A percentile compares a stretch with the other conserved stretches of the same genome.
These are phyloP conservation scores for Drosophila neotestacea DNA, from an alignment of 2,888 invertebrate genomes.

Conservation along the genomic window DNA sequence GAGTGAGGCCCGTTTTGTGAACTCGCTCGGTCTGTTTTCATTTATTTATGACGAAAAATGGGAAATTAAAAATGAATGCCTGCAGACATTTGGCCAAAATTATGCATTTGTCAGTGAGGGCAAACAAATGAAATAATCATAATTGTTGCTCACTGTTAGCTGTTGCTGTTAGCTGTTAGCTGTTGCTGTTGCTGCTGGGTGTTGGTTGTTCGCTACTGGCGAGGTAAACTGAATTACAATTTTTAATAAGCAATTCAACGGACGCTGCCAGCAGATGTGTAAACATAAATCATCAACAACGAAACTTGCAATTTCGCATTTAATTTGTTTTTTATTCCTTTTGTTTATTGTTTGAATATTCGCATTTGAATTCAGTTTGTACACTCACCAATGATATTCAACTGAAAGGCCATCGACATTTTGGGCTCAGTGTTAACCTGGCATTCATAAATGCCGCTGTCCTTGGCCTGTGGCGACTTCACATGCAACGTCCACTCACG, in stretches of 20 bases:
- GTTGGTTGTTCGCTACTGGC: slow-evolving; percentile 29
- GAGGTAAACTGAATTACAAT: slow-evolving; percentile 52
- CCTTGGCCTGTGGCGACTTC: slow-evolving; percentile 93
- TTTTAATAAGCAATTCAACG: slow-evolving; percentile 49
- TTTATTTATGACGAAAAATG: slow-evolving; percentile 70
- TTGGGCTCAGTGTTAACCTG: slow-evolving; percentile 92
- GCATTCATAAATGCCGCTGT: slow-evolving; percentile 89
- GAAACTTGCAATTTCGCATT: slow-evolving; percentile 16
- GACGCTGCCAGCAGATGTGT: slow-evolving; percentile 15
- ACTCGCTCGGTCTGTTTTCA: slow-evolving; percentile 32
- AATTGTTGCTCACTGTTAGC: slow-evolving; percentile 41
- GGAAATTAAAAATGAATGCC: slow-evolving; percentile 73
- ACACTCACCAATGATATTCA: slow-evolving; percentile 93
- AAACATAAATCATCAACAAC: slow-evolving; percentile 22
- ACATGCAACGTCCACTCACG: slow-evolving; percentile 96
- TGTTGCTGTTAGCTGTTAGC: slow-evolving; percentile 10
- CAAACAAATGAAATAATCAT: slow-evolving; percentile 62
- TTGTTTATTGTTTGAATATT: neutral
- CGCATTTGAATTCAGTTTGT: neutral
- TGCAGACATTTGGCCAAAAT: slow-evolving; percentile 40
- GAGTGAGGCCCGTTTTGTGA: neutral
- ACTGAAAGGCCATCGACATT: slow-evolving; percentile 93
- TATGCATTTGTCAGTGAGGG: slow-evolving; percentile 21
- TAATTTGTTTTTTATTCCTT: slow-evolving; percentile 4
- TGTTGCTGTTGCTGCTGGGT: slow-evolving; percentile 15